Conservation (phyloP, 1,140 invertebrate species). For the Hesperophylax magnus region DNA sequence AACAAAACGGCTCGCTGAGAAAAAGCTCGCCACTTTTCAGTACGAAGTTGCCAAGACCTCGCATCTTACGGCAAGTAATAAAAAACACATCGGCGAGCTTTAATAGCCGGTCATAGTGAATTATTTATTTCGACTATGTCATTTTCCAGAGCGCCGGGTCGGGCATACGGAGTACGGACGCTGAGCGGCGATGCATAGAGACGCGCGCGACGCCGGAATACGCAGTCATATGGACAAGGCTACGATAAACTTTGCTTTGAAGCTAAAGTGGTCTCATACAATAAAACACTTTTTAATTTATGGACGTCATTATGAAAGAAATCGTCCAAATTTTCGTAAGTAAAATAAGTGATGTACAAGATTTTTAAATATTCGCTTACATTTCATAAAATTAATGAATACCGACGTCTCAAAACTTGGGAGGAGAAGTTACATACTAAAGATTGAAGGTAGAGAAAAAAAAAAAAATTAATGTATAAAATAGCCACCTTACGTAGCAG, state of each 20-base stretch:
- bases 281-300: no score
- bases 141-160: conserved; percentile 20
- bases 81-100: conserved; percentile 39
- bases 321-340: background rate
- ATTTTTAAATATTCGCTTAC: background rate
- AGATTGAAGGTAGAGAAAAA: no score
- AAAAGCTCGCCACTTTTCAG: conserved; percentile 31
- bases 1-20: background rate
- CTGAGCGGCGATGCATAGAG: background rate
- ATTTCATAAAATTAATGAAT: no score
- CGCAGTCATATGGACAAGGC: no score
- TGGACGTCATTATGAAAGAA: background rate
- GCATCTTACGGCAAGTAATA: conserved; percentile 29
- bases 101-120: conserved; percentile 47
- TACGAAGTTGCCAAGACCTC: conserved; percentile 45
- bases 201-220: background rate
- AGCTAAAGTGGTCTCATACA: no score
- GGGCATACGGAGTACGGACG: background rate
- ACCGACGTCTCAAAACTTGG: no score
- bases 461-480: no score
- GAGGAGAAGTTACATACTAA: no score
- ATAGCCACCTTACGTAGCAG: no score
- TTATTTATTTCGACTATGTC: conserved; percentile 41
- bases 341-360: background rate
- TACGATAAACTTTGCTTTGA: no score